These are phyloP conservation scores for Globodera ellingtonae DNA, from an alignment of 1,140 invertebrate species.

Conservation along the genomic window DNA sequence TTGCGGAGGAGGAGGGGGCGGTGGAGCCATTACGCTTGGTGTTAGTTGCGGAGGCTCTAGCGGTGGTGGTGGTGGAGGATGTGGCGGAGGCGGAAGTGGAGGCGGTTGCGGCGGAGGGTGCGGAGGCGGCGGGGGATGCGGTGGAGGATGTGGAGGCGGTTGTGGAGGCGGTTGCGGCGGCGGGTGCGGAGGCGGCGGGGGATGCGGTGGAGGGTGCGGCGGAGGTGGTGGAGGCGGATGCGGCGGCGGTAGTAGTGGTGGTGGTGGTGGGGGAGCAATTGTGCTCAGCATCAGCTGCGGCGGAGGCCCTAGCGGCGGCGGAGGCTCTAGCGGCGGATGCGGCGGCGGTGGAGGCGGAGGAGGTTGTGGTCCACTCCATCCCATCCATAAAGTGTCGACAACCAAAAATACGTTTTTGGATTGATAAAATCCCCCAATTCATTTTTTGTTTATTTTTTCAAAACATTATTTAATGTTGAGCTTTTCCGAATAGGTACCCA, in stretches of 20 bases:
- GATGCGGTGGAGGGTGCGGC: neutral
- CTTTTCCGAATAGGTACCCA: neutral
- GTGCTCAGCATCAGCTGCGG: neutral
- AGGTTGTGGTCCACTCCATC: neutral
- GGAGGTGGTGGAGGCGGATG: neutral
- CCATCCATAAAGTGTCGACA: neutral
- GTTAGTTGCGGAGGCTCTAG: conserved; percentile 19
- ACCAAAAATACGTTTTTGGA: neutral
- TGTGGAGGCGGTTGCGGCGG: conserved; percentile 6
- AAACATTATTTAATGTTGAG: neutral
- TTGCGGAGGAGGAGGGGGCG: conserved; percentile 8
- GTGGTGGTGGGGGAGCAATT: neutral
- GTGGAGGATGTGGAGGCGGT: neutral
- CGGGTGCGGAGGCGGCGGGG: conserved; percentile 5
- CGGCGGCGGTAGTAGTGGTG: neutral
- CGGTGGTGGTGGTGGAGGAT: neutral
- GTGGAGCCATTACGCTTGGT: neutral
- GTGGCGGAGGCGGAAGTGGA: neutral
- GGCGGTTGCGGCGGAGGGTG: neutral
- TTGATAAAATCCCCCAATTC: neutral
- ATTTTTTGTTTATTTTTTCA: neutral
- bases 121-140: neutral
- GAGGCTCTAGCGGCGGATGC: neutral
- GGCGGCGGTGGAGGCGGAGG: neutral
- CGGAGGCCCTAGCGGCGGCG: neutral